Evolutionary conservation across 2,888 invertebrate species (phyloP), one percentile per base, ranked within the genome.

Genomic region (Patella pellucida): DNA sequence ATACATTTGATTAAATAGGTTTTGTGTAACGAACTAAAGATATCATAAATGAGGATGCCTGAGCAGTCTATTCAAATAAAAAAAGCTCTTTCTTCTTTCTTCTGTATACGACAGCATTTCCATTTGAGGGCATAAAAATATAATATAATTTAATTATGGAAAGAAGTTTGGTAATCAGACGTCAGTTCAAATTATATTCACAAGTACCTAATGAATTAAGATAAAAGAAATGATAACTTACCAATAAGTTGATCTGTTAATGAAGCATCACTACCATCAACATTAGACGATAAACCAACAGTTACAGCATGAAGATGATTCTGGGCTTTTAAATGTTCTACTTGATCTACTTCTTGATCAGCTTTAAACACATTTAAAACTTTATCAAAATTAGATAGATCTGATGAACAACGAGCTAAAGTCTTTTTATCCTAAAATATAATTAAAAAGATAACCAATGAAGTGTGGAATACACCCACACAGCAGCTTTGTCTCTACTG

Each of bases 171-270:
- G 7, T 23, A 56, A 41, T 27, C 19, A 69, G n/a, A 2, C 71
- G 16, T 52, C 51, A 14, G 23, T 71, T 51, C 52, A 52, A 27
- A 27, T 27, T 31, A 3, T 31, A 3, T 31, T 31, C 31, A 31
- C 31, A 31, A 31, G 31, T 3, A 31, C 2, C 31, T 31, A 4
- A 31, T 31, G 31, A 31, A 4, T 31, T 31, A 27, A 27, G 27
- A 31, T 19, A 62, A 62, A 62, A n/a, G 12, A 1, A 62, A 73
- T 14, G 9, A n/a, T 27, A 16, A 82, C 89, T 87, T 87, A 95
- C 95, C 94, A 90, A 97, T 97, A 27, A 98, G 93, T 89, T 97
- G 97, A 82, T 97, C 96, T 89, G 96, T 96, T 74, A 98, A 92
- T 0, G 97, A 95, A 54, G 95, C 95, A 86, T 94, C 93, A 77